Evolutionary conservation across 2,888 invertebrate species (phyloP).

Genomic region (Drosophila flavopinicola): DNA sequence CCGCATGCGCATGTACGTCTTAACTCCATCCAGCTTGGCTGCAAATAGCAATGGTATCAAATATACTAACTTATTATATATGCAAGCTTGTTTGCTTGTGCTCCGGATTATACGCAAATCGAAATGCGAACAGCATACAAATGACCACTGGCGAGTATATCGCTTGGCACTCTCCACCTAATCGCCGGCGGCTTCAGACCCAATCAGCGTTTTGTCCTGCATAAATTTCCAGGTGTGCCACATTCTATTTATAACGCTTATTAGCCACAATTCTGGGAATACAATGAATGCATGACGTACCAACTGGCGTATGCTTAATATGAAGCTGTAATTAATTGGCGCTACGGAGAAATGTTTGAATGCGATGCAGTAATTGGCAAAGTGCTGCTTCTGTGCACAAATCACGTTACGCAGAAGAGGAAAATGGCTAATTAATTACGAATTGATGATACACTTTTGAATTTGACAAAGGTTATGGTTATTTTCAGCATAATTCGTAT

Average conservation of each 20-base stretch:
- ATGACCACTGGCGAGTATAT: conserved; percentile 14
- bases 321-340: conserved; percentile 1
- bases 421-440: no score
- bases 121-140: conserved; percentile 62
- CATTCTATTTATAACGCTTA: conserved; percentile 24
- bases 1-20: conserved; percentile 99
- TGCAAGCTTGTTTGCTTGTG: conserved; percentile 28
- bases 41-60: conserved; percentile 68
- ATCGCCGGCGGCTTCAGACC: conserved; percentile 42
- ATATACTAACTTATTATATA: conserved; percentile 37
- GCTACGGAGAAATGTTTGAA: background rate
- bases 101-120: conserved; percentile 50
- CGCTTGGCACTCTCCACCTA: conserved; percentile 14
- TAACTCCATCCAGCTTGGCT: conserved; percentile 99
- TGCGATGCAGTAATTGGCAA: background rate
- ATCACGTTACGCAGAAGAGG: no score
- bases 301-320: conserved; percentile 50
- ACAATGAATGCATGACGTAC: conserved; percentile 4
- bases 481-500: no score
- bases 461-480: no score
- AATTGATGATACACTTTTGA: no score
- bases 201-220: conserved; percentile 60
- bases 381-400: background rate
- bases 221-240: conserved; percentile 55
- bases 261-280: conserved; percentile 11